Conservation (phyloP, 2,797 vertebrate species). For the Rhincodon typus region DNA sequence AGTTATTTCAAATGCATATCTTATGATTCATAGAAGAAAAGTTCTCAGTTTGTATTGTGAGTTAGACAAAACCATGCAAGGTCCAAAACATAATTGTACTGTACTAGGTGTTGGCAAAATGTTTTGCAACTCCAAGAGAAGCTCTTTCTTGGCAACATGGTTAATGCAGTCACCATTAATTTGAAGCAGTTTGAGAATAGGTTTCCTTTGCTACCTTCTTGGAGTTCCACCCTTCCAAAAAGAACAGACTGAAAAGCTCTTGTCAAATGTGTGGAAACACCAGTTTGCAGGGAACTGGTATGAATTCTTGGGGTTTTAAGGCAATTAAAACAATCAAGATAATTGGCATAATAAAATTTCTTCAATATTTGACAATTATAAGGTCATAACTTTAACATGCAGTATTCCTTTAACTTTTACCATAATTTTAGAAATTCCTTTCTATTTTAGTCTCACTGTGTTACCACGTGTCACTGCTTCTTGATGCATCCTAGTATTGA, state of each 20-base stretch:
- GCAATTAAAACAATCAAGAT: not conserved
- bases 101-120: not conserved
- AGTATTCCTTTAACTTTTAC: not conserved
- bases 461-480: not conserved
- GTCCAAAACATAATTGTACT: not conserved
- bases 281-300: not conserved
- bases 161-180: not conserved
- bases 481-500: not conserved
- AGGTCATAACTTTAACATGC: not conserved
- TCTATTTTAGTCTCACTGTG: not conserved
- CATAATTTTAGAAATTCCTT: not conserved
- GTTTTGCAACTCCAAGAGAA: not conserved
- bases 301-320: not conserved
- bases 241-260: not conserved
- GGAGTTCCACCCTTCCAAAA: not conserved
- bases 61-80: not conserved
- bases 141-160: not conserved
- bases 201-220: not conserved
- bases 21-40: not conserved
- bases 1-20: not conserved
- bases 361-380: not conserved
- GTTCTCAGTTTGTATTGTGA: not conserved
- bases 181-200: not conserved
- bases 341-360: not conserved
- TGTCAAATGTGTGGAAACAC: not conserved